These are phyloP conservation scores for Sebastes umbrosus DNA, from an alignment of 2,797 vertebrate species.

Conservation along the genomic window DNA sequence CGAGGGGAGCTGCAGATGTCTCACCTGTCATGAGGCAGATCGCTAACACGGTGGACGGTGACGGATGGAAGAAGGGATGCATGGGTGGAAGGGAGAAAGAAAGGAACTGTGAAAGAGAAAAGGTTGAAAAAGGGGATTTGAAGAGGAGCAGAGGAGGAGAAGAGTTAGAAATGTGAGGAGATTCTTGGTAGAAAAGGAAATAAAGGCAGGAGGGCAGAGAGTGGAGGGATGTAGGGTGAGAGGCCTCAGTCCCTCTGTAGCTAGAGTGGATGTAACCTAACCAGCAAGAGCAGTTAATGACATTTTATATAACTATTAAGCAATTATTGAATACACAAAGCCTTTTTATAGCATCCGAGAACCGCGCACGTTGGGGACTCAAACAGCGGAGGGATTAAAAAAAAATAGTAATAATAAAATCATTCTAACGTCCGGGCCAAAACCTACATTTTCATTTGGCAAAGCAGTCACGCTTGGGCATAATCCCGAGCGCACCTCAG, in stretches of 20 bases:
- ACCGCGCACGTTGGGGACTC: slow-evolving; percentile 75
- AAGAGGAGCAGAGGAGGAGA: not conserved
- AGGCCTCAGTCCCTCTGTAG: slow-evolving; percentile 53
- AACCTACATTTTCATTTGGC: slow-evolving; percentile 93
- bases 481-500: slow-evolving; percentile 87
- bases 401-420: slow-evolving; percentile 70
- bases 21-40: slow-evolving; percentile 50
- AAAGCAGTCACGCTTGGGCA: slow-evolving; percentile 85
- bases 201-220: slow-evolving; percentile 17
- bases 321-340: slow-evolving; percentile 90
- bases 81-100: slow-evolving; percentile 9
- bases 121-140: not conserved
- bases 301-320: slow-evolving; percentile 83
- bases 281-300: slow-evolving; percentile 82
- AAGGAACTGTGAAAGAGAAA: not conserved
- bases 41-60: slow-evolving; percentile 43
- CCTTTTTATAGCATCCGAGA: slow-evolving; percentile 86
- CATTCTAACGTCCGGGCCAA: slow-evolving; percentile 82
- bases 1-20: slow-evolving; percentile 37
- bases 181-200: slow-evolving; percentile 6
- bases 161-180: slow-evolving; percentile 14
- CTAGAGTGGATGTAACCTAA: slow-evolving; percentile 68
- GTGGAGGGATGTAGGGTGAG: slow-evolving; percentile 22
- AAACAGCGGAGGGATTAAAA: slow-evolving; percentile 77
- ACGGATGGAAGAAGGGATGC: slow-evolving; percentile 27